Evolutionary conservation across 2,113 vertebrate genomes (phyloP).

Genomic region (Callionymus lyra): DNA sequence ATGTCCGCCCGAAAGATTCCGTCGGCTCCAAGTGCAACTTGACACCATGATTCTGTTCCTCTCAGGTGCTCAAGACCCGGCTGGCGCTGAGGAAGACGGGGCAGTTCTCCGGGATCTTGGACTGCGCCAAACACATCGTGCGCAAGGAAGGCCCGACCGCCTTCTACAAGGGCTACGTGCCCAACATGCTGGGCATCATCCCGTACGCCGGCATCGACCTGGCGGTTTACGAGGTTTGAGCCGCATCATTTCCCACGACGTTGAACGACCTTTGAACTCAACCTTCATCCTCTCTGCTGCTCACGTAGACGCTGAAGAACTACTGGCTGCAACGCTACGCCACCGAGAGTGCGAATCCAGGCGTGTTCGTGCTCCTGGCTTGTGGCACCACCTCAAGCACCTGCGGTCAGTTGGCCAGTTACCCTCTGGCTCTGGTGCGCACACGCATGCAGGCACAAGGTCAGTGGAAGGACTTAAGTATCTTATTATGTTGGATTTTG

Average conservation of each 20-base stretch:
- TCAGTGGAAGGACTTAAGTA: slow-evolving; percentile 21
- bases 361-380: slow-evolving; percentile 88
- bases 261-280: too few species aligned
- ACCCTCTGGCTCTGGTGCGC: slow-evolving; percentile 87
- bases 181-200: slow-evolving; percentile 94
- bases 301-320: slow-evolving; percentile 83
- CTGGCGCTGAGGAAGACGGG: slow-evolving; percentile 85
- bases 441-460: slow-evolving; percentile 98
- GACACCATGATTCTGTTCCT: slow-evolving; percentile 6
- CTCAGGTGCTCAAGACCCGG: slow-evolving; percentile 90
- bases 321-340: slow-evolving; percentile 83
- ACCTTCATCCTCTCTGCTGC: too few species aligned
- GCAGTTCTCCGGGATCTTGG: slow-evolving; percentile 78
- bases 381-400: slow-evolving; percentile 94
- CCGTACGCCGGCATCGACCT: slow-evolving; percentile 94
- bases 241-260: background rate
- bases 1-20: slow-evolving; percentile 2
- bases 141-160: slow-evolving; percentile 76
- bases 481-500: background rate
- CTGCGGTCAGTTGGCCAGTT: slow-evolving; percentile 90
- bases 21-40: background rate
- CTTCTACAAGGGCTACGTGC: slow-evolving; percentile 94
- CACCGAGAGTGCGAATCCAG: slow-evolving; percentile 82
- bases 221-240: slow-evolving; percentile 86
- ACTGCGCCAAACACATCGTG: slow-evolving; percentile 82